Evolutionary conservation across 2,113 vertebrate genomes (phyloP).

Genomic region (Kobus ellipsiprymnus): DNA sequence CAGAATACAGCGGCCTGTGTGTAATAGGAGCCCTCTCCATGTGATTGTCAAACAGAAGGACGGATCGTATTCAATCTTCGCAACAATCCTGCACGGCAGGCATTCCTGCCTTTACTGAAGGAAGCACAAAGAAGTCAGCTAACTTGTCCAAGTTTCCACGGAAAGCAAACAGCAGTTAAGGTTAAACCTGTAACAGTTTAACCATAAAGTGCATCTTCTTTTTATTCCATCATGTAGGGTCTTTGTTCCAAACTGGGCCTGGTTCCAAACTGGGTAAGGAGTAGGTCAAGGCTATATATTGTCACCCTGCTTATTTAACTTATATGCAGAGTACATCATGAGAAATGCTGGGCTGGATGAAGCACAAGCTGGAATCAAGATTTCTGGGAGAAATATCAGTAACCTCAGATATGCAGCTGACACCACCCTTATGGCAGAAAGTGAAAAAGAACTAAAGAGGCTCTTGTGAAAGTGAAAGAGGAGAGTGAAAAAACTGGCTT

Average conservation of each 20-base stretch:
- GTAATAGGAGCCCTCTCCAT: not conserved
- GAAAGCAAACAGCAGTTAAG: not conserved
- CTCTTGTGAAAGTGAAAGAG: not conserved
- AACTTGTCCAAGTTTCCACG: not conserved
- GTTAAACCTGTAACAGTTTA: not conserved
- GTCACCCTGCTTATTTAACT: not conserved
- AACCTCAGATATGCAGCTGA: not conserved
- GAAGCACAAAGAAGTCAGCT: not conserved
- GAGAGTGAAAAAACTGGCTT: not conserved
- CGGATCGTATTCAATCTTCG: not conserved
- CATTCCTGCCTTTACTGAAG: not conserved
- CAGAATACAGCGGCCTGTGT: not conserved
- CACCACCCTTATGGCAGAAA: not conserved
- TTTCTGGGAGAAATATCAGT: not conserved
- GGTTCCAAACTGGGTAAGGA: not conserved
- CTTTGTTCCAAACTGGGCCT: not conserved
- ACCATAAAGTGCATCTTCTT: not conserved
- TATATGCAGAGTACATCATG: not conserved
- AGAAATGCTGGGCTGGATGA: not conserved
- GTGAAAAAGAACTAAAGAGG: not conserved
- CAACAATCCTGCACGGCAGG: not conserved
- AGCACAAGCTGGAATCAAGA: not conserved
- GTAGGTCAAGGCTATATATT: not conserved
- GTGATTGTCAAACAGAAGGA: not conserved
- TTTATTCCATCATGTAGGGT: not conserved